Evolutionary conservation across 2,113 vertebrate species (phyloP), one percentile per base, ranked within the genome.

Genomic region (Nerophis ophidion): DNA sequence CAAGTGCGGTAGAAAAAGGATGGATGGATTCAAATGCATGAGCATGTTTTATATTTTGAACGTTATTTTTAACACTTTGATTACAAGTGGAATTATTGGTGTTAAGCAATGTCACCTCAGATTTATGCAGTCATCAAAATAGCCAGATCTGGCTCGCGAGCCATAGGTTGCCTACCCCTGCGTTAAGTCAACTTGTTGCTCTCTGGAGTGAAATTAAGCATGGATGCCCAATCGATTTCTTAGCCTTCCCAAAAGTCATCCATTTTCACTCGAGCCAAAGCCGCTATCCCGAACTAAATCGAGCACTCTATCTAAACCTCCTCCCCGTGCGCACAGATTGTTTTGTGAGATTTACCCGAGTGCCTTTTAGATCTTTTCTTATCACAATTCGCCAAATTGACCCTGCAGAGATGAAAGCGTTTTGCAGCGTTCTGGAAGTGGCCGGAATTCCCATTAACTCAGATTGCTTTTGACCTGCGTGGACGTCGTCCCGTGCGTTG

Each of bases 201-300:
- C 80, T 83, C 80, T 87, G 80, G 86, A 88, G 88, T 89, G 83
- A 89, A 89, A 87, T 89, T 87, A 89, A 80, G 77, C 84, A 86
- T 83, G 85, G 83, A 89, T 86, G 83, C 84, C 80, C 82, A 80
- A 90, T 89, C 80, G 84, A 91, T 89, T 89, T 84, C 74, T 81
- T 83, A 83, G 80, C 83, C 79, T 82, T 81, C 64, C 81, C 57
- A 88, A 85, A 89, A 89, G 86, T 88, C 53, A 89, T 89, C 87
- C 81, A 86, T 89, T 77, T 83, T 83, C 76, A 77, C 78, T 87
- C 75, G 68, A 79, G 66, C 65, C 65, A 70, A 85, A 84, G 69
- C 80, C 80, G 77, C 84, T 70, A 76, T 79, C 68, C 61, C 48
- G 61, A 70, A 56, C 16, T 16, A 17, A 38, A 56, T 56, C 54